Evolutionary conservation across 2,888 invertebrate genomes (phyloP), one percentile per base, ranked within the genome.

Genomic region (Ormyrus labotus): DNA sequence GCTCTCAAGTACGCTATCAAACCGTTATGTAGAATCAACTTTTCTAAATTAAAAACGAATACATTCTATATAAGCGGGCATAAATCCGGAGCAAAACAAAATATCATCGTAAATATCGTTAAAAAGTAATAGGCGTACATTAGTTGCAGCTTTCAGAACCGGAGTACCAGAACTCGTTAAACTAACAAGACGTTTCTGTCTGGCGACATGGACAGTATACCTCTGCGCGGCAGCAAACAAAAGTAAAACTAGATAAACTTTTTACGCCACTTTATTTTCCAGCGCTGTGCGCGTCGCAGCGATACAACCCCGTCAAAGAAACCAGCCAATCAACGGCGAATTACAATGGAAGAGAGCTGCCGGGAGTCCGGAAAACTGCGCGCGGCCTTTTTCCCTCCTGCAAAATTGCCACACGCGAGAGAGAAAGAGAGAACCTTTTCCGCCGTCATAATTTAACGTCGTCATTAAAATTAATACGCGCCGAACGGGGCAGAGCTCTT

Each of bases 401-500:
- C n/a, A 55, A 76, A 76, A 69, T 63, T 53, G 13, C 48, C 10
- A 53, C 19, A 10, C 9, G 65, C 53, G 60, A 11, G 72, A 78
- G 63, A 78, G 72, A 61, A 58, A 4, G 70, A 60, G 60, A 45
- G 60, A 70, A 69, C 51, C 34, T 71, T 73, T 60, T 50, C 53
- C 70, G 45, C 57, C 51, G 57, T 78, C 81, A 71, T 76, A 76
- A 76, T 72, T 78, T 72, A 75, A 72, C 78, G 71, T 76, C 75
- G 78, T 79, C 81, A 72, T 81, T 81, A 81, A 78, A 81, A 81
- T 78, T 78, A 81, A 78, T 71, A 69, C 61, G 71, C 63, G 75
- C 61, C 75, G 71, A 70, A 74, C 53, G 61, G 13, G 6, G 51
- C 34, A 50, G 50, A 71, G 63, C 45, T 34, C 34, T 61, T 55